Conservation (phyloP, 2,113 vertebrate genomes). For the Neodon shergylaensis region DNA sequence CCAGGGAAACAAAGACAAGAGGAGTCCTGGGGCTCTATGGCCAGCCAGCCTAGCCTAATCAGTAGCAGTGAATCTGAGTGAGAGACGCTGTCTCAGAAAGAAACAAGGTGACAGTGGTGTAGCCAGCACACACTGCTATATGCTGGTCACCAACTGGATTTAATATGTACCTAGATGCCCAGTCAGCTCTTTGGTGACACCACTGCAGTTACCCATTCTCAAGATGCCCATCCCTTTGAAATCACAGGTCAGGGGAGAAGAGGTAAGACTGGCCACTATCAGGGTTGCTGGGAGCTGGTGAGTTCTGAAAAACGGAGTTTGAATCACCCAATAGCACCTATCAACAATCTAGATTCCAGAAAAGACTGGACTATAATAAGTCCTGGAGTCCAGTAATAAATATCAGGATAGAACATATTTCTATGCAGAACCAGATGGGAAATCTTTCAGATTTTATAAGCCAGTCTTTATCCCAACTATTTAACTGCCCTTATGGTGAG, state of each 20-base stretch:
- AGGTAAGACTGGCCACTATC: background rate
- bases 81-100: background rate
- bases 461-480: background rate
- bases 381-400: background rate
- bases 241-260: background rate
- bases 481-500: background rate
- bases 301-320: background rate
- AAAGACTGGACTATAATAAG: background rate
- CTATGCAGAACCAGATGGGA: background rate
- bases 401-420: conserved; percentile 25
- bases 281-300: background rate
- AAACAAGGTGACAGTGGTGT: background rate
- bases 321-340: background rate
- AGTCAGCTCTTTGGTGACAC: conserved; percentile 33
- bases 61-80: background rate
- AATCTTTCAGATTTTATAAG: background rate
- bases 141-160: background rate
- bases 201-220: background rate
- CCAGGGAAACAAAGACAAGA: background rate
- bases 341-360: background rate
- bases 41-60: background rate
- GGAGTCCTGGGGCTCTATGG: background rate
- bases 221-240: background rate
- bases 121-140: background rate
- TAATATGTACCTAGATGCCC: conserved; percentile 48